Percentiles rank a stretch among this genome's conserved stretches.
Conservation (phyloP, 2,888 invertebrate genomes). For the Apoda limacodes region DNA sequence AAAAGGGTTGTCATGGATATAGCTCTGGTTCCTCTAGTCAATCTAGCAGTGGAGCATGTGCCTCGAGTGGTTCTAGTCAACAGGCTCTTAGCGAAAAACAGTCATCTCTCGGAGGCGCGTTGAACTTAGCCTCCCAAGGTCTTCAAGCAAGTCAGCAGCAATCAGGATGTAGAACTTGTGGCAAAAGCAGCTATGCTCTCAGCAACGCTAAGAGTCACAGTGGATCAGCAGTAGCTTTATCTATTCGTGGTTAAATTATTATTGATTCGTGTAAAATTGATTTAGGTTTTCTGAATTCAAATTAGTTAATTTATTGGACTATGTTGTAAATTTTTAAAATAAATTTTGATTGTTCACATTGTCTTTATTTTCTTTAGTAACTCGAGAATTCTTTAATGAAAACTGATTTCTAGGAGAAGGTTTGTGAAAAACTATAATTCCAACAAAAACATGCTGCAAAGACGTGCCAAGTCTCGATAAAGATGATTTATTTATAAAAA, state of each 20-base stretch:
- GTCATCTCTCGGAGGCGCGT: slow-evolving; percentile 36
- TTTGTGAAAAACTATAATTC: too few relatives aligned
- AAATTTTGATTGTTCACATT: too few relatives aligned
- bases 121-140: slow-evolving; percentile 41
- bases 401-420: too few relatives aligned
- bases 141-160: slow-evolving; percentile 29
- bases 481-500: too few relatives aligned
- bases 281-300: too few relatives aligned
- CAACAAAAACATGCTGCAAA: too few relatives aligned
- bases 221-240: slow-evolving; percentile 51
- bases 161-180: slow-evolving; percentile 42
- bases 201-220: slow-evolving; percentile 54
- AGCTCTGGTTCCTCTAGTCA: slow-evolving; percentile 7
- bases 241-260: slow-evolving; percentile 40
- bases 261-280: too few relatives aligned
- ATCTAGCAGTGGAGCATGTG: slow-evolving; percentile 4
- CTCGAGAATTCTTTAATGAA: too few relatives aligned
- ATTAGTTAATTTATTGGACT: too few relatives aligned
- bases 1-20: slow-evolving; percentile 6
- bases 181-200: slow-evolving; percentile 44
- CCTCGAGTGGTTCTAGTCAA: slow-evolving; percentile 5
- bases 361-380: too few relatives aligned
- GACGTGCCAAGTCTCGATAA: too few relatives aligned
- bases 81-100: slow-evolving; percentile 20
- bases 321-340: too few relatives aligned